Conservation (phyloP, 2,888 invertebrate genomes). For the Chymomyza amoena region DNA sequence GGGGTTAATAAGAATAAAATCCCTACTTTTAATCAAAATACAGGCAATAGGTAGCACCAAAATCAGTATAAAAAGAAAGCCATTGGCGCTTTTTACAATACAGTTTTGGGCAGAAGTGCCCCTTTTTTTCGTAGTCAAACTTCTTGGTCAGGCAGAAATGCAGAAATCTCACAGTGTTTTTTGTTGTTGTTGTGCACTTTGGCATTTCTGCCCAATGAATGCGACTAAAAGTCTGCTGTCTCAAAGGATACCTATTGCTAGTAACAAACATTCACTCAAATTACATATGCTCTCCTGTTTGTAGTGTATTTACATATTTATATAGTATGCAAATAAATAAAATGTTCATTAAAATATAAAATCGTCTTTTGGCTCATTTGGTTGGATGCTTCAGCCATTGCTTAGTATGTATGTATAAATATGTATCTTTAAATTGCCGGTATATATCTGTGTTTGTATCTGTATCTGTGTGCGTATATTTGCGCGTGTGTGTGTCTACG, state of each 20-base stretch:
- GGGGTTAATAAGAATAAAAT: too few relatives aligned
- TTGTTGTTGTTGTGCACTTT: too few relatives aligned
- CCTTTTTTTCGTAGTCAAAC: too few relatives aligned
- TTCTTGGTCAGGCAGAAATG: too few relatives aligned
- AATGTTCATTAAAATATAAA: slow-evolving; percentile 37
- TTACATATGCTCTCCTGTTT: background rate
- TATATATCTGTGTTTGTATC: background rate
- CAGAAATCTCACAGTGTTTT: too few relatives aligned
- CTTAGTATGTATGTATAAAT: slow-evolving; percentile 20
- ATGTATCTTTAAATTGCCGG: background rate
- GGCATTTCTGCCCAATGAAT: too few relatives aligned
- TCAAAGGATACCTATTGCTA: background rate
- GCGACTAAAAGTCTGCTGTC: background rate
- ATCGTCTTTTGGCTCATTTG: slow-evolving; percentile 25
- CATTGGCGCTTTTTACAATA: too few relatives aligned
- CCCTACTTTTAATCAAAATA: too few relatives aligned
- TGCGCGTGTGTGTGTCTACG: slow-evolving; percentile 24
- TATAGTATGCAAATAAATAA: slow-evolving; percentile 22
- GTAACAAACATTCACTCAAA: background rate
- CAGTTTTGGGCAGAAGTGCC: too few relatives aligned
- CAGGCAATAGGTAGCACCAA: too few relatives aligned
- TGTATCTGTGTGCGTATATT: background rate
- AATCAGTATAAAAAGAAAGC: too few relatives aligned
- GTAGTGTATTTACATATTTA: background rate
- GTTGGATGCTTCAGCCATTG: slow-evolving; percentile 27